Percentiles rank a stretch among this genome's conserved stretches.
phyloP scores from a whole-genome alignment of 2,888 invertebrate species.

The Creontiades dilutus region DNA sequence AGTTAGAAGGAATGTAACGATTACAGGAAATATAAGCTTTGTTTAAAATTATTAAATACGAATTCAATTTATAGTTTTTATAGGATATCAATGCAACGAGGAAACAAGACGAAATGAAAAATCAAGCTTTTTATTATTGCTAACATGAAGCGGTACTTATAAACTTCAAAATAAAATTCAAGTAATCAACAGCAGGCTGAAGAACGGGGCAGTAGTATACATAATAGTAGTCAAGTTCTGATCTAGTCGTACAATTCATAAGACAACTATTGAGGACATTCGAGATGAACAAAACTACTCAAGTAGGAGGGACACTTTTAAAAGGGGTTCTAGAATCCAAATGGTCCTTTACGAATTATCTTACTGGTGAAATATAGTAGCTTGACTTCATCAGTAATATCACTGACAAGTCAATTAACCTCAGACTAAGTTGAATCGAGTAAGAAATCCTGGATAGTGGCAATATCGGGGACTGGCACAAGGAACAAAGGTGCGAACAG shows the following conservation, averaged over 20 bases:
- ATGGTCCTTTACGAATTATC: conserved; percentile 1
- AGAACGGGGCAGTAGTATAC: conserved; percentile 41
- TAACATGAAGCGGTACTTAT: conserved; percentile 58
- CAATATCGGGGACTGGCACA: background rate
- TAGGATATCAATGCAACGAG: background rate
- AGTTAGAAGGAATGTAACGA: too few species aligned
- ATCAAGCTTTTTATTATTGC: conserved; percentile 65
- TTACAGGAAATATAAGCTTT: too few species aligned
- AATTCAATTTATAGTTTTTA: too few species aligned
- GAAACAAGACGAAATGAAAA: conserved; percentile 39
- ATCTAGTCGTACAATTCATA: background rate
- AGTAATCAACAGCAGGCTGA: conserved; percentile 50
- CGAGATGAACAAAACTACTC: background rate
- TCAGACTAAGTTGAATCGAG: background rate
- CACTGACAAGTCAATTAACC: background rate
- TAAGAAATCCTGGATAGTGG: background rate
- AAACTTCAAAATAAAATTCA: conserved; percentile 35
- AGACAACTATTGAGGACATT: background rate
- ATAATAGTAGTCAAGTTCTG: background rate
- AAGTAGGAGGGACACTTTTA: background rate
- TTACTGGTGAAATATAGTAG: background rate
- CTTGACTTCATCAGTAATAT: background rate
- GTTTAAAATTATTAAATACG: too few species aligned
- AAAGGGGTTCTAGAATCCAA: background rate
- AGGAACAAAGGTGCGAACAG: conserved; percentile 54